phyloP scores from a whole-genome alignment of 2,113 vertebrate species.

The Neotragus pygmaeus region DNA sequence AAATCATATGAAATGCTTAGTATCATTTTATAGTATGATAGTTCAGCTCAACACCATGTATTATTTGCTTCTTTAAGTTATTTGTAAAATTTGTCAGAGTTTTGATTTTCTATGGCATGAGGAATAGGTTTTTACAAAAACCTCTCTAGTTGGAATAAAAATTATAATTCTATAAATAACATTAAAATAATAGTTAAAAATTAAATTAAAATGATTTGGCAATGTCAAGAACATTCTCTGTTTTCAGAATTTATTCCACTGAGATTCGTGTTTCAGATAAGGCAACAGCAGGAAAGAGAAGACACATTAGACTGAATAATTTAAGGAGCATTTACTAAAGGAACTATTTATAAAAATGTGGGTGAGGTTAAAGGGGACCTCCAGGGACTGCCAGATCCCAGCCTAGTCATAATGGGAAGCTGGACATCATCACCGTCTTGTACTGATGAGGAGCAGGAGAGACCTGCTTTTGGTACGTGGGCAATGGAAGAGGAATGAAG shows the following conservation, averaged over 20 bases:
- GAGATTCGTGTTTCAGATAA: not conserved
- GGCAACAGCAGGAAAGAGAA: not conserved
- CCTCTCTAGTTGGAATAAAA: not conserved
- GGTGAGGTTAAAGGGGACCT: not conserved
- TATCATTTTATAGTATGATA: not conserved
- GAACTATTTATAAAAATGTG: not conserved
- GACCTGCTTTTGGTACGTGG: not conserved
- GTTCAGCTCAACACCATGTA: not conserved
- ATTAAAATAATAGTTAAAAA: constrained; percentile 17
- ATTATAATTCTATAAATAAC: not conserved
- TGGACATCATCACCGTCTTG: not conserved
- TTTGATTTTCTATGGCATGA: not conserved
- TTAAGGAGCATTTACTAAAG: not conserved
- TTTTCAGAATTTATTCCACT: not conserved
- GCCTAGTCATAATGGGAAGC: not conserved
- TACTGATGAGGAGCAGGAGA: not conserved
- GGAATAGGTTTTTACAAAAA: not conserved
- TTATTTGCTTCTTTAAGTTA: not conserved
- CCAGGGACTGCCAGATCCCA: not conserved
- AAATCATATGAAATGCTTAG: not conserved
- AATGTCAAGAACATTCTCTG: not conserved
- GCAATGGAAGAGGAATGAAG: not conserved
- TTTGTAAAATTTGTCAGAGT: not conserved
- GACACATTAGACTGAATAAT: not conserved
- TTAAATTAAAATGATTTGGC: not conserved